Conservation (phyloP, 2,888 invertebrate genomes). For the Tipula vernalis region DNA sequence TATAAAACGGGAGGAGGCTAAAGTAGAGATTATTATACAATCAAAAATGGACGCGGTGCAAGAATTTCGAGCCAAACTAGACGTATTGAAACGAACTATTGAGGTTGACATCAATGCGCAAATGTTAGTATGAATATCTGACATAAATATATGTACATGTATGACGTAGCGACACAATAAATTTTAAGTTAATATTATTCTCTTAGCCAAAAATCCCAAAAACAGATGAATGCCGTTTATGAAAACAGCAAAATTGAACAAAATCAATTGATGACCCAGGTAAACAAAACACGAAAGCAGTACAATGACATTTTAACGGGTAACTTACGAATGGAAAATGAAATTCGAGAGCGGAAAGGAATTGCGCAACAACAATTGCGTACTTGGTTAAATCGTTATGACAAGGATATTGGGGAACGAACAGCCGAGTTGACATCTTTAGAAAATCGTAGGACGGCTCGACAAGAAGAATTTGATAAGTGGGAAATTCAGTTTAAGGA, state of each 20-base stretch:
- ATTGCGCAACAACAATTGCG: slow-evolving; percentile 27
- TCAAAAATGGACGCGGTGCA: slow-evolving; percentile 29
- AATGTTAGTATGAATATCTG: slow-evolving; percentile 11
- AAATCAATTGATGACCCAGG: slow-evolving; percentile 21
- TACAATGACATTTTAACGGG: slow-evolving; percentile 20
- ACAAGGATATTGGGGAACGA: slow-evolving; percentile 27
- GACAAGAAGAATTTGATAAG: slow-evolving; percentile 21
- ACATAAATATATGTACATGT: not conserved
- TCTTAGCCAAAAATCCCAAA: slow-evolving; percentile 22
- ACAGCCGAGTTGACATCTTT: slow-evolving; percentile 24
- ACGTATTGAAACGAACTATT: slow-evolving; percentile 22
- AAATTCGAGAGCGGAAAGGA: slow-evolving; percentile 27
- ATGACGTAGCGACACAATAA: not conserved
- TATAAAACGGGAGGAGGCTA: slow-evolving; percentile 29
- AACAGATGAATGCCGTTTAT: slow-evolving; percentile 20
- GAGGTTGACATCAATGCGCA: slow-evolving; percentile 19
- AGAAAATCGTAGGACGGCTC: slow-evolving; percentile 20
- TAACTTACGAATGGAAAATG: slow-evolving; percentile 22
- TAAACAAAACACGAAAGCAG: slow-evolving; percentile 18
- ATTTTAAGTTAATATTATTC: not conserved
- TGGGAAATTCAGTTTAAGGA: slow-evolving; percentile 23
- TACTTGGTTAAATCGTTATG: slow-evolving; percentile 27
- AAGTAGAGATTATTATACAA: slow-evolving; percentile 26
- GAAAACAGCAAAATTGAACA: slow-evolving; percentile 21
- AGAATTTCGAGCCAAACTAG: slow-evolving; percentile 26